phyloP scores from a whole-genome alignment of 37 sponge, comb jelly and placozoan species.

The Aplysina aerophoba region DNA sequence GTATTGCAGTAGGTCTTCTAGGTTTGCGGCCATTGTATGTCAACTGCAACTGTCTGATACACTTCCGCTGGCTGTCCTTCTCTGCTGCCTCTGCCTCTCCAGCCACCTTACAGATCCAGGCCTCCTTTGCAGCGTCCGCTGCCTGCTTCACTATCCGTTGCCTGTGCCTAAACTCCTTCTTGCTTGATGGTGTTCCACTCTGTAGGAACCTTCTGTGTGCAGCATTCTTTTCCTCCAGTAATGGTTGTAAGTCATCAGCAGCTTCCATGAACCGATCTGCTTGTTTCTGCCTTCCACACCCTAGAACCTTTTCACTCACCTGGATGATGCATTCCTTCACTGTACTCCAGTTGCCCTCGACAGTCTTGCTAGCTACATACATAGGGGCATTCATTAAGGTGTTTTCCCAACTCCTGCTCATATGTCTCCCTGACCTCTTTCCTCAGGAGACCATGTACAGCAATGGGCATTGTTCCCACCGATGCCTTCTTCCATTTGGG shows the following conservation, averaged over 20 bases:
- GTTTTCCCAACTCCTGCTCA: neutral
- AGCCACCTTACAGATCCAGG: neutral
- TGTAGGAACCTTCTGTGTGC: neutral
- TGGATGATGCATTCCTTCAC: neutral
- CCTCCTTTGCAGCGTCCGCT: conserved; percentile 13
- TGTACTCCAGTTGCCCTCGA: neutral
- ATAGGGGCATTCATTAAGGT: neutral
- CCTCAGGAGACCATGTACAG: neutral
- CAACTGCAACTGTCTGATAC: too few relatives aligned
- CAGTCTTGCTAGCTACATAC: neutral
- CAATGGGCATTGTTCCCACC: neutral
- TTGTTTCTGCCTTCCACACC: neutral
- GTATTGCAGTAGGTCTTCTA: conserved; percentile 20
- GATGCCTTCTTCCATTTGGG: neutral
- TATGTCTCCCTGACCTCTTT: neutral
- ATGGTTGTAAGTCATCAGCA: neutral
- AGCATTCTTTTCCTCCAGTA: neutral
- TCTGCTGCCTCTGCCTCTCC: conserved; percentile 27
- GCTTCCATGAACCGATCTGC: neutral
- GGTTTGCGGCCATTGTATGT: conserved; percentile 25
- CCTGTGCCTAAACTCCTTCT: conserved; percentile 10
- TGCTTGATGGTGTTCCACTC: neutral
- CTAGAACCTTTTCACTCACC: neutral
- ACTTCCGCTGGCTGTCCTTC: conserved; percentile 41
- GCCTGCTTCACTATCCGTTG: conserved; percentile 10